Conservation (phyloP, 2,113 vertebrate species). For the Phalacrocorax pelagicus region DNA sequence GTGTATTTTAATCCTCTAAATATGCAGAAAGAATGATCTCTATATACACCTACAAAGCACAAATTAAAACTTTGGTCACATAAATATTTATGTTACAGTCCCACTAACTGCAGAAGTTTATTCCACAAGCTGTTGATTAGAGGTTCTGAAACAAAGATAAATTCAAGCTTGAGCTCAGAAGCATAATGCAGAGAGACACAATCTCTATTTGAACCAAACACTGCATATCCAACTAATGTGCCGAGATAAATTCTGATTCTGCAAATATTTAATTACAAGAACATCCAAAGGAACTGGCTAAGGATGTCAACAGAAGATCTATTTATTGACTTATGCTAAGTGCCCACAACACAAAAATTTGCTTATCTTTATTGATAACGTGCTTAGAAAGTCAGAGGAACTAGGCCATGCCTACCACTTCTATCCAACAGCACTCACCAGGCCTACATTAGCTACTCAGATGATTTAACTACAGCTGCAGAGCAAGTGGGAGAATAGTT, state of each 20-base stretch:
- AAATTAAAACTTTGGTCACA: not conserved
- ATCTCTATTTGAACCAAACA: not conserved
- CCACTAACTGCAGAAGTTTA: not conserved
- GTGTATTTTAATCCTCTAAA: not conserved
- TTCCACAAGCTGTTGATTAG: not conserved
- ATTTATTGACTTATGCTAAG: not conserved
- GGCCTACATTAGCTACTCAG: not conserved
- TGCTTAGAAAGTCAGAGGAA: not conserved
- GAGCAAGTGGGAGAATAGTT: not conserved
- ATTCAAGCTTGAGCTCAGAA: not conserved
- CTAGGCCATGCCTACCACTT: not conserved
- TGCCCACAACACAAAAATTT: not conserved
- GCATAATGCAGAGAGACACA: not conserved
- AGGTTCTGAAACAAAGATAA: not conserved
- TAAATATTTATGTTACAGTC: not conserved
- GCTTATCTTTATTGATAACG: not conserved
- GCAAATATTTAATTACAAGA: not conserved
- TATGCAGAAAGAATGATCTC: not conserved
- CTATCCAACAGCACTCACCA: not conserved
- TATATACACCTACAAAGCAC: not conserved
- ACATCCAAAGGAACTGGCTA: not conserved
- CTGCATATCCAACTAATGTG: not conserved
- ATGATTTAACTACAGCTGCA: not conserved
- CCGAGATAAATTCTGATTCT: not conserved
- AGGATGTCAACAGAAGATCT: not conserved